Percentiles rank a stretch among this genome's conserved stretches.
phyloP scores from a whole-genome alignment of 2,888 invertebrate genomes.

The Hedychridium roseum region DNA sequence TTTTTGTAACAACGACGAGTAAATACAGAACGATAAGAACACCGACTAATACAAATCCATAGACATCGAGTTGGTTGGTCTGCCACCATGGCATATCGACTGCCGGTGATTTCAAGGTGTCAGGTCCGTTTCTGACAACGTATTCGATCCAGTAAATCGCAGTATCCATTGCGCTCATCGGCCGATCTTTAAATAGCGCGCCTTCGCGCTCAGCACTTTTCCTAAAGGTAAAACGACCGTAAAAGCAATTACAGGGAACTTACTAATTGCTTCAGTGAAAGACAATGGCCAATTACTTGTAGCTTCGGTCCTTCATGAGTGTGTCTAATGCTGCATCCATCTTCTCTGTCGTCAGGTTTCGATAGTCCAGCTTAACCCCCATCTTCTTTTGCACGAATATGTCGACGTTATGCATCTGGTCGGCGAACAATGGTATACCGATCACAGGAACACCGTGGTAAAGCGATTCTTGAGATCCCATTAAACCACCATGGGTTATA shows the following conservation, averaged over 20 bases:
- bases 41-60: constrained; percentile 19
- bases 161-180: constrained; percentile 39
- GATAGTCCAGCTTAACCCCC: constrained; percentile 30
- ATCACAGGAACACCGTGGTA: constrained; percentile 41
- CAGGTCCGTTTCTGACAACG: constrained; percentile 44
- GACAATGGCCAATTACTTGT: constrained; percentile 30
- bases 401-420: constrained; percentile 45
- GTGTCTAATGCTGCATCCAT: constrained; percentile 39
- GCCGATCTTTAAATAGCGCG: constrained; percentile 45
- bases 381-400: constrained; percentile 36
- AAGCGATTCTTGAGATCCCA: constrained; percentile 44
- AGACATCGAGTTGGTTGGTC: constrained; percentile 42
- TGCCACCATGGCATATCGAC: constrained; percentile 46
- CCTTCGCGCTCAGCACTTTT: constrained; percentile 27
- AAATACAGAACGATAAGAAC: neutral
- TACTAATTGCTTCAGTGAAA: neutral
- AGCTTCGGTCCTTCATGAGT: constrained; percentile 39
- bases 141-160: constrained; percentile 52
- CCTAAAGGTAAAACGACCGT: constrained; percentile 26
- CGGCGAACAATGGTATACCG: constrained; percentile 42
- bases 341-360: constrained; percentile 32
- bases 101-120: constrained; percentile 40
- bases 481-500: constrained; percentile 44
- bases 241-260: too few relatives aligned
- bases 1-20: neutral